Conservation (phyloP, 2,113 vertebrate species). For the Hyaena hyaena region DNA sequence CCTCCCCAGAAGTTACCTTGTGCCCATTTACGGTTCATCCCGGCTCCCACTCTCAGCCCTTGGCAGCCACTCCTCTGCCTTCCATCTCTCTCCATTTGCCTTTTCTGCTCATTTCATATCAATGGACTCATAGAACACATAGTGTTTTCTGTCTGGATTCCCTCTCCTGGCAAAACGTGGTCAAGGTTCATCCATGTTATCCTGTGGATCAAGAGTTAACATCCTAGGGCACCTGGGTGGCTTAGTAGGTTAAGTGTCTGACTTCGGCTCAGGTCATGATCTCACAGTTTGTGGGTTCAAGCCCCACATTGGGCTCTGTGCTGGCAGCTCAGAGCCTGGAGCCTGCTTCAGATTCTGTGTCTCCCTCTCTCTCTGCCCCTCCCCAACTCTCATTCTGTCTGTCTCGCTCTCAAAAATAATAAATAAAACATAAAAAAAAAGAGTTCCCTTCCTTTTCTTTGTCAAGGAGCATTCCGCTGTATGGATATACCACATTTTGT, state of each 20-base stretch:
- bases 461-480: rapidly evolving
- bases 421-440: too few relatives aligned
- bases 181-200: rapidly evolving
- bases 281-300: too few relatives aligned
- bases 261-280: too few relatives aligned
- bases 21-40: neutral
- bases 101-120: neutral
- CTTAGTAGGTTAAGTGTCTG: too few relatives aligned
- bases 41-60: rapidly evolving
- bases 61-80: neutral
- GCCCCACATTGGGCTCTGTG: too few relatives aligned
- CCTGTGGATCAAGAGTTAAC: rapidly evolving
- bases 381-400: too few relatives aligned
- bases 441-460: too few relatives aligned
- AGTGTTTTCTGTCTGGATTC: neutral
- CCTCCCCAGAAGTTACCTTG: neutral
- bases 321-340: too few relatives aligned
- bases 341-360: too few relatives aligned
- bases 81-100: neutral
- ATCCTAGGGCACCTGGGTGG: too few relatives aligned
- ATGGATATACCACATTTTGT: rapidly evolving
- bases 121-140: rapidly evolving
- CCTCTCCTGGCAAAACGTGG: neutral
- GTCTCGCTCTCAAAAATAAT: too few relatives aligned
- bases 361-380: too few relatives aligned